Percentiles rank a stretch among this genome's conserved stretches.
Conservation (phyloP, 2,888 invertebrate genomes). For the Thecocarcelia acutangulata region DNA sequence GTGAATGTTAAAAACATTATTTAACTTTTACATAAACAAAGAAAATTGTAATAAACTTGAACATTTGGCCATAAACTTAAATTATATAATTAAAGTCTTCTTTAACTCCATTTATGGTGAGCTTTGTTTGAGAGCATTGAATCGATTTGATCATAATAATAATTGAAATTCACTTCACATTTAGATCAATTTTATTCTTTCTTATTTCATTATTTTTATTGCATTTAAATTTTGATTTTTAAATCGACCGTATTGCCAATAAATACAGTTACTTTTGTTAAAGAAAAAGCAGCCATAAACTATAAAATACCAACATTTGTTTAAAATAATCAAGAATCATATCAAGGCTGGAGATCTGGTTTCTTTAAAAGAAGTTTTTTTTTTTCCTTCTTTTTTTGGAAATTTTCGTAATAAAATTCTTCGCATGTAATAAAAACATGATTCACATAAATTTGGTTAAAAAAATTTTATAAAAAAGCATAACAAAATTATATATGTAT, state of each 20-base stretch:
- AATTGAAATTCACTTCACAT: slow-evolving; percentile 55
- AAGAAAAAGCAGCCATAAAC: slow-evolving; percentile 3
- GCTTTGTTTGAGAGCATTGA: slow-evolving; percentile 25
- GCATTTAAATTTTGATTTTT: slow-evolving; percentile 36
- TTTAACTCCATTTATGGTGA: neutral
- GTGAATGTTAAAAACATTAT: slow-evolving; percentile 45
- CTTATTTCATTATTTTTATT: slow-evolving; percentile 23
- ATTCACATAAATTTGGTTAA: slow-evolving; percentile 60
- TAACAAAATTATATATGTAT: slow-evolving; percentile 24
- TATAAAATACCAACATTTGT: slow-evolving; percentile 26
- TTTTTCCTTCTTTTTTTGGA: slow-evolving; percentile 14
- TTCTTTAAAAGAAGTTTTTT: slow-evolving; percentile 17
- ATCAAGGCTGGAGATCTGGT: slow-evolving; percentile 44
- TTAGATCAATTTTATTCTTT: slow-evolving; percentile 28
- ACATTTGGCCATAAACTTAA: neutral
- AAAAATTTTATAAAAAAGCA: slow-evolving; percentile 42
- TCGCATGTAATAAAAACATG: slow-evolving; percentile 64
- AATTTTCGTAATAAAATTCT: slow-evolving; percentile 57
- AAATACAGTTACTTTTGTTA: slow-evolving; percentile 45
- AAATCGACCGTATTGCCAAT: slow-evolving; percentile 29
- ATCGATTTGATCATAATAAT: neutral
- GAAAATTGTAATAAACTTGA: slow-evolving; percentile 2
- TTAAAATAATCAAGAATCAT: slow-evolving; percentile 31
- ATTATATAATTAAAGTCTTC: slow-evolving; percentile 39
- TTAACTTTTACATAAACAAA: slow-evolving; percentile 16